Evolutionary conservation across 2,113 vertebrate species (phyloP), one percentile per base, ranked within the genome.

Genomic region (Thamnaconus septentrionalis): DNA sequence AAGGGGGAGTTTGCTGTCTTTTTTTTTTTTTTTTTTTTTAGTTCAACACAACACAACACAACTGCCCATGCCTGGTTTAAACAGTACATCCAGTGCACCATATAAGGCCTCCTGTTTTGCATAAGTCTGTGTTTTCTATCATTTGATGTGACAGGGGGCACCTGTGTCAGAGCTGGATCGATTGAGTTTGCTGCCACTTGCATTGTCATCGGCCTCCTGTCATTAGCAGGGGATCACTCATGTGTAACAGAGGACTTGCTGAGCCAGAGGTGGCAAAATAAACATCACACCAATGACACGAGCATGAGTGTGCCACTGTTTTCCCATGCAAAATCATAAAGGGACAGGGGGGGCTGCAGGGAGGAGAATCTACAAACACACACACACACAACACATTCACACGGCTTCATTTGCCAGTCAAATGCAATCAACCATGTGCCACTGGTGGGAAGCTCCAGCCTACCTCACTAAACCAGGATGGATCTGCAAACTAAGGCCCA

Each of bases 321-420:
- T n/a, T n/a, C n/a, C n/a, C n/a, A n/a, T n/a, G n/a, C n/a, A n/a
- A n/a, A n/a, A n/a, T n/a, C n/a, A n/a, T n/a, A n/a, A n/a, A n/a
- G n/a, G 7, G 7, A 3, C 44, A 45, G 44, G 44, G 18, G 18
- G 7, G 10, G 52, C n/a, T n/a, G 18, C 18, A 31, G 18, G 18
- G 18, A 2, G 18, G 1, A 31, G 18, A 31, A 31, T 31, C 18
- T 2, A 31, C 18, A 31, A 31, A 31, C 18, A 31, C 18, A 31
- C 18, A 31, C 47, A 47, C 41, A 11, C 12, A 46, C 6, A 8
- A 47, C 55, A 12, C 41, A 31, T 44, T 31, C 18, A 31, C 18
- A 31, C 18, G 18, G 18, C 18, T 31, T 31, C 8, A 7, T 76
- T 79, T 75, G 61, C 59, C 1, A 63, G 53, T 66, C 75, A 76